Evolutionary conservation across 2,888 invertebrate species (phyloP), one percentile per base, ranked within the genome.

Genomic region (Thymelicus acteon): DNA sequence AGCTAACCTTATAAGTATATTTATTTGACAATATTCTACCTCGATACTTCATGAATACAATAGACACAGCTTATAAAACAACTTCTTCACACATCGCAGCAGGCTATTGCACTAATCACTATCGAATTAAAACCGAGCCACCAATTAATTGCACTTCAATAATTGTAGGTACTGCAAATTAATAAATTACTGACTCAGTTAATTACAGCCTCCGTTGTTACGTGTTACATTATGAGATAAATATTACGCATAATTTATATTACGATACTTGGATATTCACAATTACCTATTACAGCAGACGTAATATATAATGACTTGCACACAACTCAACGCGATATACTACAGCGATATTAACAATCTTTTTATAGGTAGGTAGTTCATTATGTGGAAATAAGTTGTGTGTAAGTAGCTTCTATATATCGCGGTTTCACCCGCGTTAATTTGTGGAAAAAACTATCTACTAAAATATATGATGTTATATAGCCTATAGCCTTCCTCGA

Each of bases 281-380:
- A 70, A 60, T 70, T 70, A 64, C 70, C 58, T 24, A 70, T 64
- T 70, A 70, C 62, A 37, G 40, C 54, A 60, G 19, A 70, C 70
- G 70, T 70, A 70, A 70, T 70, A 60, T 40, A 70, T 69, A 69
- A 70, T 70, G 60, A 70, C 40, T 64, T 65, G 64, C 60, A 70
- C 70, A 64, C 39, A 44, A 40, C 48, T 24, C 58, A 31, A 58
- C 70, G 31, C 54, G 37, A 5, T 8, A 39, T 37, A 19, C 67
- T 61, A n/a, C 1, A 48, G 39, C 57, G 37, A 68, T 68, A 44
- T 57, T 31, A 57, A 19, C 31, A 37, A 57, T 31, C 13, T 57
- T 57, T 57, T 57, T 57, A 57, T 57, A 6, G 13, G 13, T 37
- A 37, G 57, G 13, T 37, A 37, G 57, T 57, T 37, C 13, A 57